These are phyloP conservation scores for Calyptomena viridis DNA, from an alignment of 2,113 vertebrate species.

Conservation along the genomic window DNA sequence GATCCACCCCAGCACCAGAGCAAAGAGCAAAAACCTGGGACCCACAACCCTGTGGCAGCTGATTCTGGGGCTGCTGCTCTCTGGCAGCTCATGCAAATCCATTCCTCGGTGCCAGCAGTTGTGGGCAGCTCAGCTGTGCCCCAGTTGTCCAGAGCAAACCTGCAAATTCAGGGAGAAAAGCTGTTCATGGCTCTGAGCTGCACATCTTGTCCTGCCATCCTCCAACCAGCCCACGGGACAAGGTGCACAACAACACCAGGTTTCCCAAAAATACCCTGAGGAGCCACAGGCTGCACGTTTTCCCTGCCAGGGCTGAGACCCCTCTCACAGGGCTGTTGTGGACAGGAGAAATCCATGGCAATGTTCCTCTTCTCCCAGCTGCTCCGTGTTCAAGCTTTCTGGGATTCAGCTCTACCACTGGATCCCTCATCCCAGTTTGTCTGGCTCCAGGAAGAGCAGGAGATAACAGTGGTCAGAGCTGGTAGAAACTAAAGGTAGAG, in stretches of 20 bases:
- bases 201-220: background rate
- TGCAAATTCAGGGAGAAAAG: background rate
- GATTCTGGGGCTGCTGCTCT: background rate
- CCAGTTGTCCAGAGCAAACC: background rate
- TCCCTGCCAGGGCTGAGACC: background rate
- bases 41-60: background rate
- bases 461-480: background rate
- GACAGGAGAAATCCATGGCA: background rate
- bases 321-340: background rate
- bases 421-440: background rate
- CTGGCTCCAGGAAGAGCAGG: background rate
- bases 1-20: background rate
- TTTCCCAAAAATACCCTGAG: fast-evolving
- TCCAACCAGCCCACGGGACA: background rate
- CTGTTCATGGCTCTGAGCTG: too few relatives aligned
- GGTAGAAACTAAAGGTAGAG: background rate
- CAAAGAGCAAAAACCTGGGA: background rate
- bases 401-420: background rate
- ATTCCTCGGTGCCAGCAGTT: background rate
- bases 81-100: background rate
- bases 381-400: fast-evolving
- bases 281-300: background rate
- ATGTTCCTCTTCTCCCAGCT: background rate
- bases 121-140: background rate
- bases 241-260: background rate